phyloP scores from a whole-genome alignment of 2,797 vertebrate species.

The Mormyrops boulengeri region DNA sequence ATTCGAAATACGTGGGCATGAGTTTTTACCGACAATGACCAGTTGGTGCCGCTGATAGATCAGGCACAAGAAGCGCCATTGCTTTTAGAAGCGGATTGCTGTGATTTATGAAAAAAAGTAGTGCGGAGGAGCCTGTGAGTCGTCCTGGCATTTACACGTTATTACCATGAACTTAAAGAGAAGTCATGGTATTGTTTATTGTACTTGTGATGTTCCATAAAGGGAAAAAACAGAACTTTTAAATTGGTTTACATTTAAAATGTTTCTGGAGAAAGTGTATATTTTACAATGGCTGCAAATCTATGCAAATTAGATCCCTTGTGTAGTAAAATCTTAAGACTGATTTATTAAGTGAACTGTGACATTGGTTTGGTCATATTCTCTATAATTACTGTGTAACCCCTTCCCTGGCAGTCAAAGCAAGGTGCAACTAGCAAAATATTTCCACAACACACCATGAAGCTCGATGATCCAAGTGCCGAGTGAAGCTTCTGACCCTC shows the following conservation, averaged over 20 bases:
- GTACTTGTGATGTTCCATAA: neutral
- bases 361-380: neutral
- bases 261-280: neutral
- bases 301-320: neutral
- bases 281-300: neutral
- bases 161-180: neutral
- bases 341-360: neutral
- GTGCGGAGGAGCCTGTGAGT: neutral
- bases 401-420: neutral
- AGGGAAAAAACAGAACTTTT: neutral
- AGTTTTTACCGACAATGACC: conserved; percentile 34
- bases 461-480: neutral
- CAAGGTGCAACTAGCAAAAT: neutral
- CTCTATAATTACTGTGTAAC: neutral
- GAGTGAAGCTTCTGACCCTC: neutral
- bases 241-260: neutral
- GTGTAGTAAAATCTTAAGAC: neutral
- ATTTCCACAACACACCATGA: neutral
- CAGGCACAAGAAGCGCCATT: neutral
- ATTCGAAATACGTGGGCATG: conserved; percentile 24
- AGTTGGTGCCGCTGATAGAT: conserved; percentile 50
- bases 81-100: neutral
- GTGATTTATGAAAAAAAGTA: neutral
- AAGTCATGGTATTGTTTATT: neutral
- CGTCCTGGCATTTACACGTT: neutral